A percentile compares a stretch with the other conserved stretches of the same genome.
These are phyloP conservation scores for Carettochelys insculpta DNA, from an alignment of 2,113 vertebrate species.

Conservation along the genomic window DNA sequence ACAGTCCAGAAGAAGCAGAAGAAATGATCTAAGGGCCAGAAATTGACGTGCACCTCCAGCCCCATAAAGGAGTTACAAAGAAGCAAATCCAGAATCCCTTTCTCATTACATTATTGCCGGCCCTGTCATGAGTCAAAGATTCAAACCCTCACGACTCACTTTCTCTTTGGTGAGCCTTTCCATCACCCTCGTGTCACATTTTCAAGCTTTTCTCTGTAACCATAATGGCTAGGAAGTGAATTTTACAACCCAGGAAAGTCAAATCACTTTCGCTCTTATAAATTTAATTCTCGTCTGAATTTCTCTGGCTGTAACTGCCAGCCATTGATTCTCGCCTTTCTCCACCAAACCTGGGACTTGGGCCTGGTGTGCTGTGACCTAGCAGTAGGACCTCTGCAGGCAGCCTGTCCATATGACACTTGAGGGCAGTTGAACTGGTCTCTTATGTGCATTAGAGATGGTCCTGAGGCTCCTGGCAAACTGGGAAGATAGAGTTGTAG, in stretches of 20 bases:
- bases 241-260: too few species aligned
- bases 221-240: background rate
- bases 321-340: background rate
- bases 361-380: too few species aligned
- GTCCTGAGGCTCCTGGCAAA: background rate
- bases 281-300: background rate
- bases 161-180: background rate
- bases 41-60: background rate
- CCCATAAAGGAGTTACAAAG: background rate
- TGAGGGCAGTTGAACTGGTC: background rate
- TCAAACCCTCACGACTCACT: background rate
- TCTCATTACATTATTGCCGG: background rate
- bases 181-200: background rate
- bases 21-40: too few species aligned
- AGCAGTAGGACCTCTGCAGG: background rate
- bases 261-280: background rate
- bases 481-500: background rate
- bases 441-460: background rate
- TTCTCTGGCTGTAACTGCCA: background rate
- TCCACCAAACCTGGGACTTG: background rate
- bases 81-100: background rate
- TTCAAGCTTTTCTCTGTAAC: background rate
- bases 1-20: too few species aligned
- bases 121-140: background rate
- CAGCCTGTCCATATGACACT: background rate